Evolutionary conservation across 2,888 invertebrate genomes (phyloP), one percentile per base, ranked within the genome.

Genomic region (Pristionchus maxplancki): DNA sequence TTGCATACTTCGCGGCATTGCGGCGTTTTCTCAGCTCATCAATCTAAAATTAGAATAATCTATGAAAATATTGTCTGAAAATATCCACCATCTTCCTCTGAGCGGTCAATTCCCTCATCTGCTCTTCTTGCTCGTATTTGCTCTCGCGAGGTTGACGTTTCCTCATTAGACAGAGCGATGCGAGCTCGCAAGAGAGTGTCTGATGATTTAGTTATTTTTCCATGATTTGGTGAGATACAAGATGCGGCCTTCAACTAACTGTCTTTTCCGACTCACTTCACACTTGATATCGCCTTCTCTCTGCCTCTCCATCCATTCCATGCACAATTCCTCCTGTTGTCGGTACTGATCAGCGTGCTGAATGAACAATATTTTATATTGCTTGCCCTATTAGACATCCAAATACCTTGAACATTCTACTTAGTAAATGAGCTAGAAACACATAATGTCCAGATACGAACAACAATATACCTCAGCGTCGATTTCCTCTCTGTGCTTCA

Each of bases 251-350:
- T 48, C 8, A 48, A 48, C 3, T 48, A 48, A 15, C 17, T 17
- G 48, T 13, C 6, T 9, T 48, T 48, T 9, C 48, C 13, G 48
- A 6, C 13, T 20, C 2, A 86, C 86, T 24, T 87, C 86, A 28
- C 86, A 87, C 15, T 37, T 87, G 34, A 50, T 8, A 34, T 87
- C 86, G 17, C 86, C 71, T n/a, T 87, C 71, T 6, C 44, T 31
- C 50, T 87, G 71, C 50, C 71, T 40, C 50, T 87, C 71, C 71
- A 87, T 50, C 86, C 86, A 87, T 34, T 87, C 86, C 67, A 48
- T 34, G 50, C 86, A 87, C 50, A 48, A 11, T 5, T 67, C 86
- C 50, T 87, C 86, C 50, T 87, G 86, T 9, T 40, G 67, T 24
- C 71, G 44, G 37, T 87, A 87, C 24, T 50, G 50, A 1, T 48